Conservation (phyloP, 2,888 invertebrate genomes). For the Stratiomys singularior region DNA sequence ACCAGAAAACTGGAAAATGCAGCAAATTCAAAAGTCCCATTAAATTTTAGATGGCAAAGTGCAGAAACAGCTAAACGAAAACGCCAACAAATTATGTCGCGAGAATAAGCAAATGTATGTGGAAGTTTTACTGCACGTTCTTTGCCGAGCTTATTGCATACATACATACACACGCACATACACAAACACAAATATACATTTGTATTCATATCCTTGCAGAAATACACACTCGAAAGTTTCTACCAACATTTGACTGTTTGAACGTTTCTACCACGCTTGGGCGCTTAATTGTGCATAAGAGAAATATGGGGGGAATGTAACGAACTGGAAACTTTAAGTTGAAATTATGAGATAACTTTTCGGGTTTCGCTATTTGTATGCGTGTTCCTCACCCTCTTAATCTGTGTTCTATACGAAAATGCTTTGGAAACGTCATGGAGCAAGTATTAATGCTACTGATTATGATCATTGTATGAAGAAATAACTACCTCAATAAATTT, state of each 20-base stretch:
- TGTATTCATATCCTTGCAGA: too few relatives aligned
- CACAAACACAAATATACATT: not conserved
- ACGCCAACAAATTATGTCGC: constrained; percentile 38
- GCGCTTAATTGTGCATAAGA: constrained; percentile 46
- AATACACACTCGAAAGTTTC: not conserved
- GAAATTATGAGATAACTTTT: constrained; percentile 46
- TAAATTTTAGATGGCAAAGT: constrained; percentile 30
- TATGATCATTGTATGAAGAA: too few relatives aligned
- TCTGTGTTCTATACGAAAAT: not conserved
- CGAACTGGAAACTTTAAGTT: constrained; percentile 46
- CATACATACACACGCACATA: not conserved
- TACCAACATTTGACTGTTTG: constrained; percentile 10
- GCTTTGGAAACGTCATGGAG: not conserved
- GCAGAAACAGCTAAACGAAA: constrained; percentile 43
- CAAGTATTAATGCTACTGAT: too few relatives aligned
- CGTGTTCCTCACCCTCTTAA: constrained; percentile 2
- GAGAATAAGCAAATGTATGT: constrained; percentile 19
- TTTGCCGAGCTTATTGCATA: not conserved
- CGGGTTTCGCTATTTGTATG: constrained; percentile 41
- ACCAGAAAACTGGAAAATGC: constrained; percentile 24
- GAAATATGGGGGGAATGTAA: constrained; percentile 46
- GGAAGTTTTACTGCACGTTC: not conserved
- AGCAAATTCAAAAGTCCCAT: constrained; percentile 42
- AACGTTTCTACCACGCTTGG: constrained; percentile 29
- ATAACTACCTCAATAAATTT: too few relatives aligned